Conservation (phyloP, 2,113 vertebrate species). For the Brachypteracias leptosomus region DNA sequence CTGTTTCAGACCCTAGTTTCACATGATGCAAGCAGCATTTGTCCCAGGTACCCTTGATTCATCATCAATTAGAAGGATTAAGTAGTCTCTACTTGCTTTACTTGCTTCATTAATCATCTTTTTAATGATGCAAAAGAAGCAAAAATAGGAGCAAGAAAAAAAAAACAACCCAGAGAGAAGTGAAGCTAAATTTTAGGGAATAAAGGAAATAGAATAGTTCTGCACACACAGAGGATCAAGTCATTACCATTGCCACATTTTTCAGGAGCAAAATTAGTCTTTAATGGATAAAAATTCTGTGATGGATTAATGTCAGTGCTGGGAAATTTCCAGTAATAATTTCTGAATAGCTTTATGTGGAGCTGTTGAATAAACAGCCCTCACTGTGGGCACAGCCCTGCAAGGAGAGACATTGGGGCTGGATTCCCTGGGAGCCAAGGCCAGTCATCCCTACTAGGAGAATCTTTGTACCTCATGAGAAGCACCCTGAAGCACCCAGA, state of each 20-base stretch:
- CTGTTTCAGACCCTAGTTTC: not conserved
- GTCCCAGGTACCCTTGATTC: not conserved
- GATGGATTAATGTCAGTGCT: not conserved
- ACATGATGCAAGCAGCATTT: not conserved
- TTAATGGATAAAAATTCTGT: constrained; percentile 23
- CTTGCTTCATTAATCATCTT: constrained; percentile 47
- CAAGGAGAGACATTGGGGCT: not conserved
- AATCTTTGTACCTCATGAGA: not conserved
- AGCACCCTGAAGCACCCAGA: not conserved
- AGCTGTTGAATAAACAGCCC: not conserved
- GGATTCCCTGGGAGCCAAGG: not conserved
- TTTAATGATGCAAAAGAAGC: constrained; percentile 33
- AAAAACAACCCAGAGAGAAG: not conserved
- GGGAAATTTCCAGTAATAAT: not conserved
- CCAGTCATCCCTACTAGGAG: not conserved
- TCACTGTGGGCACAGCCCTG: not conserved
- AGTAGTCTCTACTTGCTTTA: not conserved
- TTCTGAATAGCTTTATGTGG: not conserved
- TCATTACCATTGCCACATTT: constrained; percentile 8
- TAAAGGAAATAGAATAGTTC: constrained; percentile 10
- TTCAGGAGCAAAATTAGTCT: constrained; percentile 11
- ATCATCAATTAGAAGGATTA: constrained; percentile 32
- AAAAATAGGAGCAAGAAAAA: not conserved
- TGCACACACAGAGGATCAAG: not conserved
- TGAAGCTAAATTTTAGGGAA: not conserved